phyloP scores from a whole-genome alignment of 2,888 invertebrate genomes.

The Yponomeuta evonymella region DNA sequence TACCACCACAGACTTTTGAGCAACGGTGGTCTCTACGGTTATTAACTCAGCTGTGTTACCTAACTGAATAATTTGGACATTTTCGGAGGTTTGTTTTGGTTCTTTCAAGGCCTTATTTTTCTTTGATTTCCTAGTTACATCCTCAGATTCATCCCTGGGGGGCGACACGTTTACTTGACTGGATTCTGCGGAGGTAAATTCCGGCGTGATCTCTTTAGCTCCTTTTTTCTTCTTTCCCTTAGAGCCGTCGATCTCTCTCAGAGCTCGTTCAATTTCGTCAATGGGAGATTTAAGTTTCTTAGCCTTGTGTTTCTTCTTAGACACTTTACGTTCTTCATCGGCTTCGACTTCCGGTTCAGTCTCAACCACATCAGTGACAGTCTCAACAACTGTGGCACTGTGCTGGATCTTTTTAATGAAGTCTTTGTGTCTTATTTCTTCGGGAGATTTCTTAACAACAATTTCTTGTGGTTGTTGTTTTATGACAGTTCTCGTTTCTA shows the following conservation, averaged over 20 bases:
- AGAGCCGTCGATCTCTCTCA: conserved; percentile 63
- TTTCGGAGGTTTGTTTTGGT: conserved; percentile 2
- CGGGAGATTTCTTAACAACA: neutral
- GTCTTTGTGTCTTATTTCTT: neutral
- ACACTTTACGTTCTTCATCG: conserved; percentile 40
- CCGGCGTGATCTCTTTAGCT: conserved; percentile 3
- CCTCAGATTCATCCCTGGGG: neutral
- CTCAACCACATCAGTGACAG: conserved; percentile 34
- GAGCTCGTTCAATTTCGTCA: conserved; percentile 63
- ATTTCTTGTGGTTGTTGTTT: neutral
- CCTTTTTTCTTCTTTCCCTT: conserved; percentile 54
- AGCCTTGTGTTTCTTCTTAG: conserved; percentile 58
- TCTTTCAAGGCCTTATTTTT: conserved; percentile 11
- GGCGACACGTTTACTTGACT: conserved; percentile 6
- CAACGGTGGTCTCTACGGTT: neutral
- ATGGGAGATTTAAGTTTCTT: conserved; percentile 50
- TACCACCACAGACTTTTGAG: neutral
- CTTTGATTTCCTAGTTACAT: conserved; percentile 2
- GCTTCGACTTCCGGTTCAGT: conserved; percentile 27
- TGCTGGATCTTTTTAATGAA: conserved; percentile 44
- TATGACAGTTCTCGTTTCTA: conserved; percentile 19
- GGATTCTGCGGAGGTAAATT: neutral
- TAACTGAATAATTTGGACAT: conserved; percentile 7
- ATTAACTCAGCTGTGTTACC: conserved; percentile 1
- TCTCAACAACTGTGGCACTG: conserved; percentile 47